Percentiles rank a stretch among this genome's conserved stretches.
Conservation (phyloP, 2,113 vertebrate species). For the Fulica atra region DNA sequence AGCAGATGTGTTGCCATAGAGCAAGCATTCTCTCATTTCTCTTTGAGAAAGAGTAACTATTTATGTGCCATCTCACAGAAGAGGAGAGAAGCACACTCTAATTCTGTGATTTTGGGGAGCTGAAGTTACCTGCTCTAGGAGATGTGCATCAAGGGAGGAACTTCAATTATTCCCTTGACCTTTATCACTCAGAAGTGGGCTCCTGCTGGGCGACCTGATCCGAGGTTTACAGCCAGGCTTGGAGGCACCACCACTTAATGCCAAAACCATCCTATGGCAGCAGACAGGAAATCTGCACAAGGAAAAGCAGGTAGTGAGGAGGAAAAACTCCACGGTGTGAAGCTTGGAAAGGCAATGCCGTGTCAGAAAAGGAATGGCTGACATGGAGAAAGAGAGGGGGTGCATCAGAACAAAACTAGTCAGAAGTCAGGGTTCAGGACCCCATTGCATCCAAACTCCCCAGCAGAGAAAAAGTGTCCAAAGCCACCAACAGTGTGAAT, state of each 20-base stretch:
- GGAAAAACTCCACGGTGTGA: accelerated
- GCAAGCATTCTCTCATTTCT: background rate
- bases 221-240: background rate
- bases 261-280: background rate
- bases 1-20: background rate
- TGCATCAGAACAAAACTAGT: background rate
- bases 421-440: background rate
- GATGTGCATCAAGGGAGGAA: background rate
- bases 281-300: background rate
- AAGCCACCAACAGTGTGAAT: background rate
- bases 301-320: background rate
- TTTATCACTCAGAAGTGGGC: background rate
- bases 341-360: background rate
- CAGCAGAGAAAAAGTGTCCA: background rate
- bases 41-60: background rate
- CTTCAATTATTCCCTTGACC: background rate
- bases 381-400: background rate
- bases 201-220: background rate
- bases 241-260: background rate
- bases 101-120: background rate
- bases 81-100: background rate
- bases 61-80: background rate
- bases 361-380: background rate
- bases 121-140: background rate
- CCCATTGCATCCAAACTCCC: accelerated